These are phyloP conservation scores for Xiphorhynchus elegans DNA, from an alignment of 2,113 vertebrate species.

Conservation along the genomic window DNA sequence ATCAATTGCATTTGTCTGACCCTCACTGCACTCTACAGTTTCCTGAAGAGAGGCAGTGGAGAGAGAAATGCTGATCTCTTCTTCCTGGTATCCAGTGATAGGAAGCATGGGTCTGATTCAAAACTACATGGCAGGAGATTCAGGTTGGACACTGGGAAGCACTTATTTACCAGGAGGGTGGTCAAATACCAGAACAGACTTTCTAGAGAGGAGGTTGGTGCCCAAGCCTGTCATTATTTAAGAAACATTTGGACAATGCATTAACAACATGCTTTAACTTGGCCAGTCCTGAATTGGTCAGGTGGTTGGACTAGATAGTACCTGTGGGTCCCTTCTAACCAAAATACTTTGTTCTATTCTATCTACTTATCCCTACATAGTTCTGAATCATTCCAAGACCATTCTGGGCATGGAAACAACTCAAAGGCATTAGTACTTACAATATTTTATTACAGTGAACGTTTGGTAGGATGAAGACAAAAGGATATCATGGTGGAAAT, in stretches of 20 bases:
- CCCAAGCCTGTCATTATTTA: not conserved
- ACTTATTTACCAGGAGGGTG: not conserved
- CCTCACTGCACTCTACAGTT: not conserved
- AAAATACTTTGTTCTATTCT: not conserved
- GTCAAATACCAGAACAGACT: not conserved
- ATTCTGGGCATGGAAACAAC: not conserved
- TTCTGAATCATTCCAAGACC: not conserved
- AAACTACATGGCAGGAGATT: not conserved
- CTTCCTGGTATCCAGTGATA: not conserved
- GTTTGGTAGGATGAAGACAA: not conserved
- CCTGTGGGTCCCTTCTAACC: not conserved
- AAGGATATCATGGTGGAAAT: not conserved
- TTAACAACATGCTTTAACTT: not conserved
- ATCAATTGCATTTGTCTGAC: not conserved
- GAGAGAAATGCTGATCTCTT: not conserved
- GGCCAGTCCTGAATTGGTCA: not conserved
- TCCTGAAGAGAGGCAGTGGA: not conserved
- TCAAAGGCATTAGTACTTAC: not conserved
- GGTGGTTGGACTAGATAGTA: too few species aligned
- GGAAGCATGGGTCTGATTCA: rapidly evolving
- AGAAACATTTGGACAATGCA: not conserved
- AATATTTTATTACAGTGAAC: not conserved
- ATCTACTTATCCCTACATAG: not conserved
- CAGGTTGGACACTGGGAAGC: not conserved
- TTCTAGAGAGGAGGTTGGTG: not conserved